Percentiles rank a stretch among this genome's conserved stretches.
Conservation (phyloP, 1,140 invertebrate species). For the Lethrus apterus region DNA sequence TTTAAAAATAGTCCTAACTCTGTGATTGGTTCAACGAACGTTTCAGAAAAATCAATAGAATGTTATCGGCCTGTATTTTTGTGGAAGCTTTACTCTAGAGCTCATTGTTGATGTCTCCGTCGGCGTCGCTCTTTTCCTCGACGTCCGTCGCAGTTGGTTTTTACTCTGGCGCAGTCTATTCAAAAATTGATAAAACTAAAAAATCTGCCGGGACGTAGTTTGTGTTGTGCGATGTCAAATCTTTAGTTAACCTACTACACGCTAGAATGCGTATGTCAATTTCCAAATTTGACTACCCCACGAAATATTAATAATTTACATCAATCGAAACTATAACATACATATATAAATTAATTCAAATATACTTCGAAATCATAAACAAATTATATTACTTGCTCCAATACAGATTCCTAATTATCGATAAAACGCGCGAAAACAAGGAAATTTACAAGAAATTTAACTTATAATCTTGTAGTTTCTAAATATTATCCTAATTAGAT, state of each 20-base stretch:
- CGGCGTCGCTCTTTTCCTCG: constrained; percentile 34
- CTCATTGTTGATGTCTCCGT: constrained; percentile 38
- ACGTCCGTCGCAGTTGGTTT: constrained; percentile 31
- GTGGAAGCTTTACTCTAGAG: constrained; percentile 32
- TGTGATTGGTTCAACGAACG: constrained; percentile 44
- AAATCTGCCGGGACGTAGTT: constrained; percentile 12
- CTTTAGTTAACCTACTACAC: constrained; percentile 15
- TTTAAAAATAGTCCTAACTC: constrained; percentile 43
- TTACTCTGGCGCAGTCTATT: constrained; percentile 36
- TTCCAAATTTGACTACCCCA: too few species aligned
- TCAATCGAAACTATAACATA: too few species aligned
- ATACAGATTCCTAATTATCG: too few species aligned
- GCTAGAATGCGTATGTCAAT: constrained; percentile 17
- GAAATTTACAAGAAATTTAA: too few species aligned
- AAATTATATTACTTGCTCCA: too few species aligned
- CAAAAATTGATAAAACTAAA: constrained; percentile 21
- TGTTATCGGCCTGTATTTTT: constrained; percentile 42
- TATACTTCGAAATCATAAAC: too few species aligned
- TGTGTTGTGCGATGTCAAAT: neutral
- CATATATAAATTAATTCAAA: too few species aligned
- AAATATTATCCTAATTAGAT: too few species aligned
- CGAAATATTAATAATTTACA: too few species aligned
- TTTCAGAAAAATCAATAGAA: constrained; percentile 43
- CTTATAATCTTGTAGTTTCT: too few species aligned
- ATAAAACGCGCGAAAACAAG: too few species aligned